Percentiles rank a stretch among this genome's conserved stretches.
phyloP scores from a whole-genome alignment of 2,797 vertebrate species.

The Neosilurus mollespiculum region DNA sequence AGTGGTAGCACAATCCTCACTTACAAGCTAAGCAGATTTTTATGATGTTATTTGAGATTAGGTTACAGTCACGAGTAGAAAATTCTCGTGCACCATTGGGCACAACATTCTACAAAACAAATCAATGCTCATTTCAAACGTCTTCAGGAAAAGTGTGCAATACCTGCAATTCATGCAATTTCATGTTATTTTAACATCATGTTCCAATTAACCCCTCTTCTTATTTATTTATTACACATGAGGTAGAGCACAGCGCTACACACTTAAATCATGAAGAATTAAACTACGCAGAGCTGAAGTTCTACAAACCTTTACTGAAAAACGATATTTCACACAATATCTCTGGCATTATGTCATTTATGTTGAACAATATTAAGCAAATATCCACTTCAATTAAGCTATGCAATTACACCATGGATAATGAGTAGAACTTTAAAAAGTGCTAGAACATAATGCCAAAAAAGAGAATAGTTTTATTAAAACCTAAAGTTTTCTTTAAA shows the following conservation, averaged over 20 bases:
- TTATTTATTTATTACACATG: background rate
- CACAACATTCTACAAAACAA: constrained; percentile 2
- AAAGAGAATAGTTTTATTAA: background rate
- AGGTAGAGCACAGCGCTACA: constrained; percentile 7
- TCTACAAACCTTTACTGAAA: background rate
- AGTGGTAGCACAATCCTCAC: background rate
- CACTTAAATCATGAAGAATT: background rate
- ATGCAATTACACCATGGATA: background rate
- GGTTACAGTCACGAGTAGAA: background rate
- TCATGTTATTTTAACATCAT: background rate
- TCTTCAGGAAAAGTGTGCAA: constrained; percentile 7
- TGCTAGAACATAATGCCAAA: background rate
- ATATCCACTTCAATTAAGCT: background rate
- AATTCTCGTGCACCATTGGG: background rate
- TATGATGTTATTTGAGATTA: background rate
- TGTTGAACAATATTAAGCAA: background rate
- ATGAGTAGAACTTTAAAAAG: background rate
- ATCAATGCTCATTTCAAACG: constrained; percentile 4
- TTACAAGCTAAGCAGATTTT: background rate
- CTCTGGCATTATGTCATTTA: background rate
- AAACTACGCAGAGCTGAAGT: background rate
- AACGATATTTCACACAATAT: background rate
- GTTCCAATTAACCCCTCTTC: background rate
- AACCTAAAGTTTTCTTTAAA: background rate
- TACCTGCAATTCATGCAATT: background rate